A percentile compares a stretch with the other conserved stretches of the same genome.
Evolutionary conservation across 2,113 vertebrate genomes (phyloP).

Genomic region (Sminthopsis crassicaudata): DNA sequence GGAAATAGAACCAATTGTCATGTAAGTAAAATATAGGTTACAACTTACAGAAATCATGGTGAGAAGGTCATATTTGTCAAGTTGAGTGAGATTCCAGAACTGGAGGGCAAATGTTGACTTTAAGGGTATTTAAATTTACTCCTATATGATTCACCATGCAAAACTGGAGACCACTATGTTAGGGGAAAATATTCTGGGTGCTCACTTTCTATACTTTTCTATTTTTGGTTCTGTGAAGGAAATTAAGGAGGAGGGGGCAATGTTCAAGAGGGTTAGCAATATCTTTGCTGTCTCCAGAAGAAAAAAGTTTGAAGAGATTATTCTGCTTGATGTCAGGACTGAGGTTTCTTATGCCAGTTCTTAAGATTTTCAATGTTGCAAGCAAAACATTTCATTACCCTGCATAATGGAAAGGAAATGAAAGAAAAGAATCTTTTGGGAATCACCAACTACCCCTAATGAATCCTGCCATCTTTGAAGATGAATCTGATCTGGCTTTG

Average conservation of each 20-base stretch:
- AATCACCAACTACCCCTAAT: not conserved
- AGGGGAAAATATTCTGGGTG: not conserved
- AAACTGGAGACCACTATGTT: conserved; percentile 7
- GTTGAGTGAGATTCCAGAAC: conserved; percentile 5
- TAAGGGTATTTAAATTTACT: not conserved
- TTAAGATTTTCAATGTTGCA: conserved; percentile 5
- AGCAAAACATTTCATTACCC: not conserved
- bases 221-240: not conserved
- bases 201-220: not conserved
- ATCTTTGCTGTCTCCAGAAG: conserved; percentile 15
- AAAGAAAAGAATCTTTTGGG: not conserved
- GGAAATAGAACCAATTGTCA: not conserved
- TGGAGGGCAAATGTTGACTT: not conserved
- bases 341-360: conserved; percentile 4
- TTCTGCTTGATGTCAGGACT: not conserved
- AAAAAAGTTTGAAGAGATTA: not conserved
- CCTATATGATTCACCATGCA: not conserved
- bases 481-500: not conserved
- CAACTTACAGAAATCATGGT: not conserved
- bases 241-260: not conserved
- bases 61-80: conserved; percentile 6
- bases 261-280: not conserved
- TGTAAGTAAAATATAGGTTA: conserved; percentile 9
- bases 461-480: not conserved
- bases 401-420: not conserved